Evolutionary conservation across 2,888 invertebrate species (phyloP), one percentile per base, ranked within the genome.

Genomic region (Drosophila cyrtoloma): DNA sequence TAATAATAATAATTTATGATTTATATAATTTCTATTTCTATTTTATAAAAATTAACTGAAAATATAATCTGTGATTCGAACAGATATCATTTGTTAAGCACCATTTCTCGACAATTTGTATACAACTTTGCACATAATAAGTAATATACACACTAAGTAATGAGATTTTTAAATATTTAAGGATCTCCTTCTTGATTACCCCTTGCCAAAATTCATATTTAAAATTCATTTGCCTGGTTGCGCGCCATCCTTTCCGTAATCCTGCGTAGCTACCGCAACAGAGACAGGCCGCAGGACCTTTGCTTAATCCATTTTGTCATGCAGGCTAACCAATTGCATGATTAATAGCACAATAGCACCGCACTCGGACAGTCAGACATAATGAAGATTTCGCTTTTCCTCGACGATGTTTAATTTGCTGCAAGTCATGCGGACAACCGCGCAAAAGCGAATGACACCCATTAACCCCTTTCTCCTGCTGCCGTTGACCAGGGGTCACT

Each of bases 291-390:
- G 53, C 80, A 75, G 58, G 61, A 79, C 88, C 58, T 88, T 70
- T 71, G 69, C 67, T 52, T 76, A 78, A 86, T 88, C 74, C 75
- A 51, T 76, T 83, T 88, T 32, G 85, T 83, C 89, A 86, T 83
- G 89, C 71, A 61, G 68, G 77, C 78, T 74, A 59, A 79, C 76
- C 84, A 86, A 89, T 85, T 89, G 71, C 75, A 83, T 85, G 84
- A 85, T 89, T 85, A 85, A 85, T 85, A 79, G 79, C 79, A 75
- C 32, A 85, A 85, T 85, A 79, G 79, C 79, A 75, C 32, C 30
- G 35, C 61, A 67, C 57, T 52, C 71, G 81, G 84, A 74, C 78
- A 59, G 35, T 58, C 30, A 10, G 60, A 35, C 71, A 66, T 78
- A 81, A 71, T 81, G 56, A 76, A 71, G 65, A 65, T 44, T 56